These are phyloP conservation scores for Pachypeltis micranthus DNA, from an alignment of 1,140 invertebrate genomes.

Conservation along the genomic window DNA sequence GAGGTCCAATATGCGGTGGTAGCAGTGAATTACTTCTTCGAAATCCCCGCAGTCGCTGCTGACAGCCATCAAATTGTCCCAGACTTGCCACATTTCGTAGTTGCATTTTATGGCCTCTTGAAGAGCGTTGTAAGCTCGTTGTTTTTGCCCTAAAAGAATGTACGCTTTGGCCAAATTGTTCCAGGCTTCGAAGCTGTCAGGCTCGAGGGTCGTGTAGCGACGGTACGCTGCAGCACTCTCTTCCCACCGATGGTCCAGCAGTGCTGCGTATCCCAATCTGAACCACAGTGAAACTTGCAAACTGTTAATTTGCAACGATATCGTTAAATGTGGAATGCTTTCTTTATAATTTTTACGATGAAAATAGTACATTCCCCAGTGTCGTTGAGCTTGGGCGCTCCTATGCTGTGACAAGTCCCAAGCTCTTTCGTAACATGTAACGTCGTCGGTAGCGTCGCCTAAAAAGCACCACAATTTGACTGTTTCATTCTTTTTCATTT, in stretches of 20 bases:
- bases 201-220: slow-evolving; percentile 73
- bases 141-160: slow-evolving; percentile 74
- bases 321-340: slow-evolving; percentile 64
- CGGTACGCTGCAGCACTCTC: slow-evolving; percentile 72
- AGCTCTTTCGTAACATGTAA: slow-evolving; percentile 68
- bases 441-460: slow-evolving; percentile 62
- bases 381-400: slow-evolving; percentile 68
- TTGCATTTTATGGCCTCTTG: slow-evolving; percentile 86
- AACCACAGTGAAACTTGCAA: slow-evolving; percentile 76
- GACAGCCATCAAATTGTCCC: slow-evolving; percentile 87
- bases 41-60: slow-evolving; percentile 63
- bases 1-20: slow-evolving; percentile 71
- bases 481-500: slow-evolving; percentile 66
- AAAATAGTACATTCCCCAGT: slow-evolving; percentile 70
- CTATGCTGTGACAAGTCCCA: slow-evolving; percentile 75
- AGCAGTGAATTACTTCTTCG: slow-evolving; percentile 65
- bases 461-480: slow-evolving; percentile 80
- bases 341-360: slow-evolving; percentile 58
- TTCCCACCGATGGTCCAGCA: slow-evolving; percentile 69
- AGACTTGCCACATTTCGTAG: slow-evolving; percentile 91
- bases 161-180: slow-evolving; percentile 93
- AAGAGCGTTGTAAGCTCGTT: slow-evolving; percentile 65
- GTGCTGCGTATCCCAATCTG: slow-evolving; percentile 71
- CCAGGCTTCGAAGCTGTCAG: slow-evolving; percentile 88
- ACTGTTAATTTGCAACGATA: slow-evolving; percentile 70